phyloP scores from a whole-genome alignment of 2,888 invertebrate genomes.

The Tillus elongatus region DNA sequence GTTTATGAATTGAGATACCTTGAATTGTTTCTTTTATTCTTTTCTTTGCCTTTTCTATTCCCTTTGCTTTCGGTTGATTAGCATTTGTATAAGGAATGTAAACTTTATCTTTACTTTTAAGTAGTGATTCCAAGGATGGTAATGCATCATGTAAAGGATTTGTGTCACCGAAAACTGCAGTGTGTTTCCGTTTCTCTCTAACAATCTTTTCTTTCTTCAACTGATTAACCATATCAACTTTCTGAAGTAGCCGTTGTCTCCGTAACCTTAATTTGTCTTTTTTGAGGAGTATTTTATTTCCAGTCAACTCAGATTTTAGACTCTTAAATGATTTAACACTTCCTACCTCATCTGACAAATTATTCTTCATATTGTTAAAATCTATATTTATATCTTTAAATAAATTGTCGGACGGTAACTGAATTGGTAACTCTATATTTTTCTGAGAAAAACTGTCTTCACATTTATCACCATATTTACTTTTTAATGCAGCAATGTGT shows the following conservation, averaged over 20 bases:
- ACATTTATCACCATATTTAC: too few species aligned
- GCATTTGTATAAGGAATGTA: slow-evolving; percentile 9
- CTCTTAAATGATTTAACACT: slow-evolving; percentile 33
- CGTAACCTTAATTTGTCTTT: slow-evolving; percentile 33
- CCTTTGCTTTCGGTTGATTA: slow-evolving; percentile 20
- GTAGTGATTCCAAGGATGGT: slow-evolving; percentile 31
- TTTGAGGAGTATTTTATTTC: slow-evolving; percentile 26
- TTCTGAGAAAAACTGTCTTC: too few species aligned
- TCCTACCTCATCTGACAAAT: slow-evolving; percentile 25
- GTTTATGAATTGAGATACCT: slow-evolving; percentile 29
- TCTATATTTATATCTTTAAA: slow-evolving; percentile 27
- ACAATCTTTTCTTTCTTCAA: slow-evolving; percentile 28
- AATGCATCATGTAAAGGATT: slow-evolving; percentile 35
- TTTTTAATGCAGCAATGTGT: too few species aligned
- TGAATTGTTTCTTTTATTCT: slow-evolving; percentile 28
- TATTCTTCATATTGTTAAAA: slow-evolving; percentile 20
- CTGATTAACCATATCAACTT: slow-evolving; percentile 30
- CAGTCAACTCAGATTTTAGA: slow-evolving; percentile 25
- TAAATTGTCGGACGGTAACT: slow-evolving; percentile 21
- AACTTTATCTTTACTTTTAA: slow-evolving; percentile 19
- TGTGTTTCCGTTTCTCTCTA: slow-evolving; percentile 29
- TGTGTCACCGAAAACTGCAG: slow-evolving; percentile 30
- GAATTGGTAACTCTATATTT: slow-evolving; percentile 7
- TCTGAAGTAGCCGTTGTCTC: slow-evolving; percentile 28
- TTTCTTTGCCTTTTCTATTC: slow-evolving; percentile 27